phyloP scores from a whole-genome alignment of 1,140 invertebrate species.

The Drosophila athabasca region DNA sequence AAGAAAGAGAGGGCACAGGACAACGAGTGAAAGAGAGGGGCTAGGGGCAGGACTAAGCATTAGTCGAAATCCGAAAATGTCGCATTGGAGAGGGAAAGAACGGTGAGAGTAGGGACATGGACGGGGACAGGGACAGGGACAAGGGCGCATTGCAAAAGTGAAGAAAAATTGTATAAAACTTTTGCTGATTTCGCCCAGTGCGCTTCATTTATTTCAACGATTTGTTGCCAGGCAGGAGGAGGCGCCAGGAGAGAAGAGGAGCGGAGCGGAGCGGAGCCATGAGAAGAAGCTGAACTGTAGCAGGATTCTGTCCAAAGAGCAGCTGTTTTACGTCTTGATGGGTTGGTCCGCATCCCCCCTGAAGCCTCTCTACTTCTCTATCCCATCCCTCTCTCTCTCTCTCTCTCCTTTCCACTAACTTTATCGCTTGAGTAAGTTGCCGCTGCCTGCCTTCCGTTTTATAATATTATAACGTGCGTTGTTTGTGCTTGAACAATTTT shows the following conservation, averaged over 20 bases:
- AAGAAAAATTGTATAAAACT: conserved; percentile 80
- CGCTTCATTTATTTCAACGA: conserved; percentile 81
- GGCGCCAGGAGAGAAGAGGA: conserved; percentile 22
- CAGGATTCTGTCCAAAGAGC: conserved; percentile 70
- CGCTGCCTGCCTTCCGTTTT: conserved; percentile 74
- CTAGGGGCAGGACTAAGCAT: conserved; percentile 47
- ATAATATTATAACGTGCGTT: conserved; percentile 81
- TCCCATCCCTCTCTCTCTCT: not conserved
- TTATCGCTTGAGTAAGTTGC: conserved; percentile 78
- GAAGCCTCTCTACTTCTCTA: not conserved
- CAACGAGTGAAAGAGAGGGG: not conserved
- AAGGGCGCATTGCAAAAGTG: conserved; percentile 59
- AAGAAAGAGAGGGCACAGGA: too few species aligned
- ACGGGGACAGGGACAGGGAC: not conserved
- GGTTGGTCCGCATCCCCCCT: conserved; percentile 37
- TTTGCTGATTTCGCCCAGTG: conserved; percentile 80
- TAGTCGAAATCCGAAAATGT: conserved; percentile 77
- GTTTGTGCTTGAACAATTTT: conserved; percentile 81
- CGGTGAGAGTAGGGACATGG: not conserved
- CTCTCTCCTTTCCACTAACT: conserved; percentile 41
- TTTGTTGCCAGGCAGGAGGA: conserved; percentile 64
- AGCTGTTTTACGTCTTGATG: conserved; percentile 80
- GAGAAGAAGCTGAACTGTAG: conserved; percentile 29
- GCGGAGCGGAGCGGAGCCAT: not conserved
- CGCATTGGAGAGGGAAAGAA: conserved; percentile 46